Evolutionary conservation across 2,113 vertebrate genomes (phyloP).

Genomic region (Upupa epops): DNA sequence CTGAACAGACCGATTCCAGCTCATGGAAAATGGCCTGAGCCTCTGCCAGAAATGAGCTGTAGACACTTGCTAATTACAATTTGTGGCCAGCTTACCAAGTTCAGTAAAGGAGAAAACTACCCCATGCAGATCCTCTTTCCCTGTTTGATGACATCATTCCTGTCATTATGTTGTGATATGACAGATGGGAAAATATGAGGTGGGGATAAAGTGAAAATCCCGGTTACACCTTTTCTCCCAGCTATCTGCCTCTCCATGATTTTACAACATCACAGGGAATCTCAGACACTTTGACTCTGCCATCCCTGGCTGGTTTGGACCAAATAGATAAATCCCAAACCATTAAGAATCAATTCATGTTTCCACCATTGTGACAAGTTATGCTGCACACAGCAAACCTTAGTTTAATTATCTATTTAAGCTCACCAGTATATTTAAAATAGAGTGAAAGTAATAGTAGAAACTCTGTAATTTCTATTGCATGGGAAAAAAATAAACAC

Average conservation of each 20-base stretch:
- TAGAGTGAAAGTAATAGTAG: conserved; percentile 30
- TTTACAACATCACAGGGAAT: conserved; percentile 58
- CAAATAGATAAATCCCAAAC: conserved; percentile 32
- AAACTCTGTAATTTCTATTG: conserved; percentile 50
- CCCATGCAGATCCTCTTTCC: conserved; percentile 37
- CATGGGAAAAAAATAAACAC: conserved; percentile 36
- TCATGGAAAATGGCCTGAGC: conserved; percentile 13
- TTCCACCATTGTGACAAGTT: conserved; percentile 41
- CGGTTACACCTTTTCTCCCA: conserved; percentile 42
- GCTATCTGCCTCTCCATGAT: conserved; percentile 60
- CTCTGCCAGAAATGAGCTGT: conserved; percentile 30
- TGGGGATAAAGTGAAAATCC: conserved; percentile 65
- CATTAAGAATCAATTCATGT: conserved; percentile 1
- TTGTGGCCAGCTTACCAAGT: conserved; percentile 38
- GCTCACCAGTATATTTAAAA: conserved; percentile 54
- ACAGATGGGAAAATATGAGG: conserved; percentile 70
- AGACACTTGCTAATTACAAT: conserved; percentile 43
- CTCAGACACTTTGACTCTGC: conserved; percentile 57
- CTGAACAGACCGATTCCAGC: conserved; percentile 42
- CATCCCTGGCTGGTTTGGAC: conserved; percentile 32
- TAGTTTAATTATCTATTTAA: conserved; percentile 64
- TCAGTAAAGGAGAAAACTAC: conserved; percentile 33
- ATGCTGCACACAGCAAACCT: conserved; percentile 23
- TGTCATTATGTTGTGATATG: conserved; percentile 65
- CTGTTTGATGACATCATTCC: conserved; percentile 63